phyloP scores from a whole-genome alignment of 1,140 invertebrate genomes.

The Drosophila asahinai region DNA sequence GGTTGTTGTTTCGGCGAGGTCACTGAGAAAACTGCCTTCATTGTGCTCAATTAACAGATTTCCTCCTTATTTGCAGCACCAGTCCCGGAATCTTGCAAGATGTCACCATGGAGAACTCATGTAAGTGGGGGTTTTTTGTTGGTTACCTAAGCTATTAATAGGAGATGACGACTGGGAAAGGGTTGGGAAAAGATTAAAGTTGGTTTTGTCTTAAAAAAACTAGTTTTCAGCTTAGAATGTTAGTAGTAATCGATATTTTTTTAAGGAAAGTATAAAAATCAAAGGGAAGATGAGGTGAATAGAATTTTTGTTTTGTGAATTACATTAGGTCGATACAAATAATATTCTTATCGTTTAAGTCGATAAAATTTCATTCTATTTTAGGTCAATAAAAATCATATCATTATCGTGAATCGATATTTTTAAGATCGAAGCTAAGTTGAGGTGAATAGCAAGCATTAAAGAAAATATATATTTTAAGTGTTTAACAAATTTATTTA shows the following conservation, averaged over 20 bases:
- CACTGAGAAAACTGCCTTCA: conserved; percentile 18
- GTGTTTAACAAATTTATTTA: too few species aligned
- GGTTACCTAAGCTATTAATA: background rate
- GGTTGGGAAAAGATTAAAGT: background rate
- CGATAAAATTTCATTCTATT: too few species aligned
- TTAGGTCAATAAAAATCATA: too few species aligned
- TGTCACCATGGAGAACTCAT: conserved; percentile 86
- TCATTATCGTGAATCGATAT: too few species aligned
- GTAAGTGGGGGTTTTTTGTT: conserved; percentile 51
- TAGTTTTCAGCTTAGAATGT: background rate
- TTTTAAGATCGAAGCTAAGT: too few species aligned
- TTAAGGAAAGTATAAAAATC: background rate
- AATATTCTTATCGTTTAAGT: too few species aligned
- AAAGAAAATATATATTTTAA: too few species aligned
- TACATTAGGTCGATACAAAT: too few species aligned
- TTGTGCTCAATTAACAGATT: conserved; percentile 50
- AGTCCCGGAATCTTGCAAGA: conserved; percentile 86
- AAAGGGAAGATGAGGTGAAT: background rate
- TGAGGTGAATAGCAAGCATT: too few species aligned
- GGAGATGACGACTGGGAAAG: background rate
- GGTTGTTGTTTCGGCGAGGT: conserved; percentile 29
- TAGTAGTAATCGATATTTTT: background rate
- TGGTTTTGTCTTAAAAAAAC: background rate
- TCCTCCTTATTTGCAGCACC: conserved; percentile 85
- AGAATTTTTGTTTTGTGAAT: background rate